Evolutionary conservation across 2,113 vertebrate species (phyloP).

Genomic region (Toxotes jaculatrix): DNA sequence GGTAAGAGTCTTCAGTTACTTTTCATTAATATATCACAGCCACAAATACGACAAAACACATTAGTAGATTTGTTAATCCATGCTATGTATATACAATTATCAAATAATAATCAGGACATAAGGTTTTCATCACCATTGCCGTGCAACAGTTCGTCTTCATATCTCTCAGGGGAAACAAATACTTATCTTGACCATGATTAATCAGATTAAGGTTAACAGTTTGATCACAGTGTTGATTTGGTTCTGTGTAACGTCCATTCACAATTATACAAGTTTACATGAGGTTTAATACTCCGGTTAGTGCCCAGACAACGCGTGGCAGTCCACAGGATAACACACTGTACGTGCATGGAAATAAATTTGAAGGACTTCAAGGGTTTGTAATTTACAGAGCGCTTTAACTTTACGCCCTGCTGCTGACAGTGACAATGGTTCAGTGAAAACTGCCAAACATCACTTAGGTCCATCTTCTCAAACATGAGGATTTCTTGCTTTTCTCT

Average conservation of each 20-base stretch:
- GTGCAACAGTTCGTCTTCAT: neutral
- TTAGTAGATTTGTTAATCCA: neutral
- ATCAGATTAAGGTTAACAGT: neutral
- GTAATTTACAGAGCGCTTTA: too few relatives aligned
- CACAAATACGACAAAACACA: neutral
- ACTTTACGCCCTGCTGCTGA: neutral
- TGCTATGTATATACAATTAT: neutral
- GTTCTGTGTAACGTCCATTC: neutral
- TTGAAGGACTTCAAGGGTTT: too few relatives aligned
- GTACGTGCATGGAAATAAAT: neutral
- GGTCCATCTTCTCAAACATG: neutral
- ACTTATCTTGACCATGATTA: neutral
- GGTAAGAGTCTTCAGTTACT: slow-evolving; percentile 45
- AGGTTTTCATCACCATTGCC: neutral
- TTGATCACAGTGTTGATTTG: neutral
- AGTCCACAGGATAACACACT: neutral
- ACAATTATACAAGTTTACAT: neutral
- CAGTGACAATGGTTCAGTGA: too few relatives aligned
- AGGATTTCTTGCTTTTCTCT: neutral
- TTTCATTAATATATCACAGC: neutral
- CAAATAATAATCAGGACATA: neutral
- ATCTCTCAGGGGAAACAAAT: neutral
- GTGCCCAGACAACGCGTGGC: neutral
- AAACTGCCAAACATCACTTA: neutral
- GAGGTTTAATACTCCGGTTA: neutral